These are phyloP conservation scores for Oncopeltus fasciatus DNA, from an alignment of 1,140 invertebrate species.

Conservation along the genomic window DNA sequence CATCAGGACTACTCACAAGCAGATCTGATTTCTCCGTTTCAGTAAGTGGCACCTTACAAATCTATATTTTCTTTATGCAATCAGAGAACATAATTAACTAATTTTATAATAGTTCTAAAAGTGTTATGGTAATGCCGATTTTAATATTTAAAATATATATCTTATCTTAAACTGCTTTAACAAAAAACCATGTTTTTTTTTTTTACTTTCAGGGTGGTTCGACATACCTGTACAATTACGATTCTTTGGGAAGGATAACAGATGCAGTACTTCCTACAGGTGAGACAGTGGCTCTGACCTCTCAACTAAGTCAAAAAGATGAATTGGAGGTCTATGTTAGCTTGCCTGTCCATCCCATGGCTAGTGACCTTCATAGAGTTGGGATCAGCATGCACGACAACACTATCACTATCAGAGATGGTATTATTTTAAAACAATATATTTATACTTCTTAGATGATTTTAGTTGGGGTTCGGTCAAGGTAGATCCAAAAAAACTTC, in stretches of 20 bases:
- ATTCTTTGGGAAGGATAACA: constrained; percentile 66
- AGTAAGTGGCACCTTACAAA: no score
- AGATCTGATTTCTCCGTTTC: constrained; percentile 41
- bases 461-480: no score
- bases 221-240: constrained; percentile 79
- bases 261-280: constrained; percentile 78
- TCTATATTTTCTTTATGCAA: no score
- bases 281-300: constrained; percentile 64
- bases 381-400: constrained; percentile 27
- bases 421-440: no score
- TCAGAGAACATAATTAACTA: no score
- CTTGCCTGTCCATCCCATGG: constrained; percentile 24
- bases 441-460: no score
- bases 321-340: constrained; percentile 55
- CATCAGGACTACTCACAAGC: constrained; percentile 62
- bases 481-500: no score
- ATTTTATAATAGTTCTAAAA: no score
- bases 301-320: constrained; percentile 55
- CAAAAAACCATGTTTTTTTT: constrained; percentile 11
- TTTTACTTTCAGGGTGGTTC: constrained; percentile 48
- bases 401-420: constrained; percentile 26
- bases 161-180: no score
- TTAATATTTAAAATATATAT: no score
- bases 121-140: no score
- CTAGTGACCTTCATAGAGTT: constrained; percentile 21